phyloP scores from a whole-genome alignment of 2,797 vertebrate species.

The Neopelma chrysocephalum region DNA sequence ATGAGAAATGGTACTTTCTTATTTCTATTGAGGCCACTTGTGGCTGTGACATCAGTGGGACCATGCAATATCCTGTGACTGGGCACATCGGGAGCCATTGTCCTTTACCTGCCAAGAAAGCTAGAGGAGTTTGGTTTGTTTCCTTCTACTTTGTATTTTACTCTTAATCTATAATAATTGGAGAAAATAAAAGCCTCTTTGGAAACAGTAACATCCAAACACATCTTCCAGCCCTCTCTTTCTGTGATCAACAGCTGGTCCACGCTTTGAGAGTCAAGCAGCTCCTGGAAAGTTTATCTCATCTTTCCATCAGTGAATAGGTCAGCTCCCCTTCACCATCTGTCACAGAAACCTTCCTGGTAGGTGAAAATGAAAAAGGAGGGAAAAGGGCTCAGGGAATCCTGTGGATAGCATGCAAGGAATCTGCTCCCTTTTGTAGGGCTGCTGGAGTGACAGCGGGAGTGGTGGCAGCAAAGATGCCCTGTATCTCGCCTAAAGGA shows the following conservation, averaged over 20 bases:
- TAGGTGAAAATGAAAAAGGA: background rate
- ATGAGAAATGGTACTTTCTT: background rate
- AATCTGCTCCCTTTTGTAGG: background rate
- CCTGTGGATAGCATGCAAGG: background rate
- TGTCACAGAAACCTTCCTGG: background rate
- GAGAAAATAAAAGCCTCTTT: background rate
- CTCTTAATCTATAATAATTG: background rate
- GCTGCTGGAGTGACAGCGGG: background rate
- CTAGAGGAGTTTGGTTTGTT: background rate
- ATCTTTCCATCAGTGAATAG: background rate
- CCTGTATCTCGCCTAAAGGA: background rate
- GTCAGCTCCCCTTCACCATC: background rate
- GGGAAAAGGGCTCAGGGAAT: background rate
- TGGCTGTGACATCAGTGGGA: background rate
- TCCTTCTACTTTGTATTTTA: background rate
- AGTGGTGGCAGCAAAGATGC: background rate
- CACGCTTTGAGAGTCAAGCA: background rate
- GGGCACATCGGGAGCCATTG: background rate
- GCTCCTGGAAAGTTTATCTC: background rate
- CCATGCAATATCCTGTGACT: rapidly evolving
- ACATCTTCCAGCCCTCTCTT: background rate
- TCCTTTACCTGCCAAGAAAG: background rate
- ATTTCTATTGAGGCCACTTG: background rate
- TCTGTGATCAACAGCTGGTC: background rate
- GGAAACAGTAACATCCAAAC: background rate